phyloP scores from a whole-genome alignment of 2,888 invertebrate genomes.

The Lottia gigantea region DNA sequence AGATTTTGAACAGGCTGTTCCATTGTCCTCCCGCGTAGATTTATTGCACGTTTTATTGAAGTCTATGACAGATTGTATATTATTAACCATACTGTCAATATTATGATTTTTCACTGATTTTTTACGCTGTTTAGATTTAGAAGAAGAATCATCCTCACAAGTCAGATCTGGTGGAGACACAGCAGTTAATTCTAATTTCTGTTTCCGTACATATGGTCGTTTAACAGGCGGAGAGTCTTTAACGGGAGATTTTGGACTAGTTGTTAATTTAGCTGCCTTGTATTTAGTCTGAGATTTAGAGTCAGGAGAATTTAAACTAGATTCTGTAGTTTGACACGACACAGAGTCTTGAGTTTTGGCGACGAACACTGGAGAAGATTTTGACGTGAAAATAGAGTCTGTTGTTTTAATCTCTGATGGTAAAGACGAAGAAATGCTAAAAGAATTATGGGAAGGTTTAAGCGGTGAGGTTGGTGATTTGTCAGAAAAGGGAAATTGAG shows the following conservation, averaged over 20 bases:
- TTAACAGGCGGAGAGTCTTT: background rate
- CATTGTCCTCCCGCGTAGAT: background rate
- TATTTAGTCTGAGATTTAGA: slow-evolving; percentile 15
- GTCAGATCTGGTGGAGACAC: background rate
- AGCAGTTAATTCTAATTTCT: background rate
- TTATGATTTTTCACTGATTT: background rate
- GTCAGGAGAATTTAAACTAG: slow-evolving; percentile 14
- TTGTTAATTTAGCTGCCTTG: slow-evolving; percentile 21
- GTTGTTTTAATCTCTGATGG: no score
- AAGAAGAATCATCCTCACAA: background rate
- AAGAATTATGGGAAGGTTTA: no score
- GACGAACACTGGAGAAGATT: no score
- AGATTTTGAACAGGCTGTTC: background rate
- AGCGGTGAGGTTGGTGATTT: no score
- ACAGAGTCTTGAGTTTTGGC: no score
- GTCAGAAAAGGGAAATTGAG: no score
- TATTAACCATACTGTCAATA: background rate
- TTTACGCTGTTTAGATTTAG: background rate
- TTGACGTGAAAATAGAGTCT: no score
- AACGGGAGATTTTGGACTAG: slow-evolving; percentile 10
- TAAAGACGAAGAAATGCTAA: no score
- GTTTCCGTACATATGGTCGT: background rate
- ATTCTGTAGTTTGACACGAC: background rate
- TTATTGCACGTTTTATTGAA: slow-evolving; percentile 1
- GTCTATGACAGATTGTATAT: background rate